Conservation (phyloP, 2,797 vertebrate genomes). For the Cyprinodon diabolis region DNA sequence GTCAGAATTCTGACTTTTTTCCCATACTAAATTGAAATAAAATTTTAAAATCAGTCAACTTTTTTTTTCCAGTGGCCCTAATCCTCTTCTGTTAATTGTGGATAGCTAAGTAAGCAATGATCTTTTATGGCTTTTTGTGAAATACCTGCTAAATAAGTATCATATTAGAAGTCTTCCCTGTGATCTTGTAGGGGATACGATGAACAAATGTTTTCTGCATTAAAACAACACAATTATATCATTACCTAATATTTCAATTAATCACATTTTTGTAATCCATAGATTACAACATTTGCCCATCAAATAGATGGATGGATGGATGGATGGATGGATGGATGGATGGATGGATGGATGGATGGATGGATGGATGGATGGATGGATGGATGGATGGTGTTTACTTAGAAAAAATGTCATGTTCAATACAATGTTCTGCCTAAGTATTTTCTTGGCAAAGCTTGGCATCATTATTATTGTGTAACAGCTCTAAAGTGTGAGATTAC, state of each 20-base stretch:
- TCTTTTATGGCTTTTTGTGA: neutral
- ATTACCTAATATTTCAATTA: neutral
- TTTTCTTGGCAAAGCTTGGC: neutral
- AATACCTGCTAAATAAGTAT: neutral
- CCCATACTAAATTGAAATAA: no score
- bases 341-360: no score
- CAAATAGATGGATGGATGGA: no score
- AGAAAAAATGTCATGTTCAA: neutral
- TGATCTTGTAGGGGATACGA: neutral
- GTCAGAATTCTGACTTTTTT: no score
- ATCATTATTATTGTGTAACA: neutral
- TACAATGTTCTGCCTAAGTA: neutral
- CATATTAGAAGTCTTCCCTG: neutral
- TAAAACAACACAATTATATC: no score
- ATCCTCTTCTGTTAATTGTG: neutral
- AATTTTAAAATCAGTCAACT: no score
- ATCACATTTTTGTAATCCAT: neutral
- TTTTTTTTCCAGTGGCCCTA: no score
- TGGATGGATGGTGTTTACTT: neutral
- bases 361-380: no score
- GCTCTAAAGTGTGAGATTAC: neutral
- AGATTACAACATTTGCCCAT: neutral
- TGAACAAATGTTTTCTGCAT: neutral
- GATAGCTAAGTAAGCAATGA: neutral
- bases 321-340: no score